Percentiles rank a stretch among this genome's conserved stretches.
Evolutionary conservation across 2,888 invertebrate species (phyloP).

Genomic region (Liodrosophila aerea): DNA sequence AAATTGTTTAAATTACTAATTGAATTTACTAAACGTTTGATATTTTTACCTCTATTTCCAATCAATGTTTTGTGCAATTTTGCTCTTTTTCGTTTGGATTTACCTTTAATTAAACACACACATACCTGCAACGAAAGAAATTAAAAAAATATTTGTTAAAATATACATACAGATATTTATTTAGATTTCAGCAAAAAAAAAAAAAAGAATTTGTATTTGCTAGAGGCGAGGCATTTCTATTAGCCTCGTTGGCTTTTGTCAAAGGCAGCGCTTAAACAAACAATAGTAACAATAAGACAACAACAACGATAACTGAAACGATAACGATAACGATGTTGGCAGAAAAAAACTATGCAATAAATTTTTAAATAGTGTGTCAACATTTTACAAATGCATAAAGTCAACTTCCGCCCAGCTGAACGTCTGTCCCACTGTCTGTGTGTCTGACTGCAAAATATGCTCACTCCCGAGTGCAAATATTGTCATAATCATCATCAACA

Average conservation of each 20-base stretch:
- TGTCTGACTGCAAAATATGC: slow-evolving; percentile 57
- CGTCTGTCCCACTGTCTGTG: slow-evolving; percentile 6
- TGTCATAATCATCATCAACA: slow-evolving; percentile 77
- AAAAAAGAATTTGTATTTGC: slow-evolving; percentile 29
- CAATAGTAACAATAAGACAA: slow-evolving; percentile 7
- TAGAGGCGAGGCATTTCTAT: slow-evolving; percentile 36
- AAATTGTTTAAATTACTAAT: slow-evolving; percentile 31
- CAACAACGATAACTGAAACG: slow-evolving; percentile 17
- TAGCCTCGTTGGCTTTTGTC: slow-evolving; percentile 39
- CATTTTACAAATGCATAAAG: slow-evolving; percentile 75
- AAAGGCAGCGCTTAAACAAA: slow-evolving; percentile 23
- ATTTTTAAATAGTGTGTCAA: slow-evolving; percentile 76
- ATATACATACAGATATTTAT: slow-evolving; percentile 10
- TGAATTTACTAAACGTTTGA: slow-evolving; percentile 13
- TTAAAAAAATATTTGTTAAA: slow-evolving; percentile 23
- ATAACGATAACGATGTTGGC: slow-evolving; percentile 16
- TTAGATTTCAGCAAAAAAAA: slow-evolving; percentile 30
- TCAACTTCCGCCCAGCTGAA: slow-evolving; percentile 59
- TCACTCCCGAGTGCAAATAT: slow-evolving; percentile 61
- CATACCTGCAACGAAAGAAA: slow-evolving; percentile 64
- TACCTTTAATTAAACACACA: slow-evolving; percentile 57
- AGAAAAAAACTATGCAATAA: slow-evolving; percentile 70
- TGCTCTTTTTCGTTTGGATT: slow-evolving; percentile 32
- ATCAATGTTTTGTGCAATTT: slow-evolving; percentile 21
- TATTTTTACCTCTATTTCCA: slow-evolving; percentile 7